These are phyloP conservation scores for Stenoptilia bipunctidactyla DNA, from an alignment of 2,888 invertebrate genomes.

Conservation along the genomic window DNA sequence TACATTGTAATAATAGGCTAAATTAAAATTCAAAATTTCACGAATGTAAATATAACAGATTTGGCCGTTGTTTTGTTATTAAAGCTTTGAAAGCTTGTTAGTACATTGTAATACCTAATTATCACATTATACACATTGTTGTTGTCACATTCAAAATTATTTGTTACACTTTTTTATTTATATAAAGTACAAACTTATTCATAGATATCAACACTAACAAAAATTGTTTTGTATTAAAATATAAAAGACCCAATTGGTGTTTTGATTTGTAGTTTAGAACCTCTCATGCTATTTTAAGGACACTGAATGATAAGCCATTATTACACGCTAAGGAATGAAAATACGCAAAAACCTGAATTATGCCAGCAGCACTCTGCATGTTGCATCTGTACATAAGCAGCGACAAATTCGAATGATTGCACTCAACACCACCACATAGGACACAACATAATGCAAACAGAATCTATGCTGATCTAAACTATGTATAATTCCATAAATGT, in stretches of 20 bases:
- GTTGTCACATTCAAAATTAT: constrained; percentile 10
- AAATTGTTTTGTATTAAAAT: constrained; percentile 61
- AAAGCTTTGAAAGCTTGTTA: background rate
- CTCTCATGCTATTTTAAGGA: constrained; percentile 28
- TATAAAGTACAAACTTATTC: constrained; percentile 39
- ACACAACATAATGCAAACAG: constrained; percentile 46
- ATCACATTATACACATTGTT: background rate
- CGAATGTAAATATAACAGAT: constrained; percentile 1
- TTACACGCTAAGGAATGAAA: background rate
- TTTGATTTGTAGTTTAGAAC: constrained; percentile 70
- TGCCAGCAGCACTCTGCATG: constrained; percentile 9
- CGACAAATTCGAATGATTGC: no score
- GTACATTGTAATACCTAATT: constrained; percentile 4
- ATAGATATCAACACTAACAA: constrained; percentile 48
- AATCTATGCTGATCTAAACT: background rate
- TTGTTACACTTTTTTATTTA: constrained; percentile 15
- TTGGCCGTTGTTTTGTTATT: background rate
- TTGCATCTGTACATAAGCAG: background rate
- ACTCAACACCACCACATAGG: constrained; percentile 23
- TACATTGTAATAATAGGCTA: background rate
- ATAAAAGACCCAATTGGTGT: constrained; percentile 61
- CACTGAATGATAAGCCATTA: background rate
- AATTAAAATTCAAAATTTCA: background rate
- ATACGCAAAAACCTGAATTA: background rate
- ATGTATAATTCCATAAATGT: constrained; percentile 14